These are phyloP conservation scores for Contarinia nasturtii DNA, from an alignment of 1,140 invertebrate species.

Conservation along the genomic window DNA sequence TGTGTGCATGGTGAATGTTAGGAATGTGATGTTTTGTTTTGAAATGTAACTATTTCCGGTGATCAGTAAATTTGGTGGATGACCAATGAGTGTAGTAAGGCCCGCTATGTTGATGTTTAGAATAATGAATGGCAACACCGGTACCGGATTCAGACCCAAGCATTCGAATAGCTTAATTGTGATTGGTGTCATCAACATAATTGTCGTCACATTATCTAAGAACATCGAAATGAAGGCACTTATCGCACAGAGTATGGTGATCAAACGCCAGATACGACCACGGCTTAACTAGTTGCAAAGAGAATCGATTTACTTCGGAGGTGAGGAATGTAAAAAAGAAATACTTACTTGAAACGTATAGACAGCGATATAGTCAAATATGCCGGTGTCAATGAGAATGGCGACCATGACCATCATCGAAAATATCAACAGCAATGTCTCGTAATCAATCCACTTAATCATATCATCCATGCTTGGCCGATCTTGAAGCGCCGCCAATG, in stretches of 20 bases:
- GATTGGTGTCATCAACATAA: constrained; percentile 57
- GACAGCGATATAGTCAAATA: constrained; percentile 62
- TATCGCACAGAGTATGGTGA: constrained; percentile 48
- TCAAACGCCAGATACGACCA: constrained; percentile 52
- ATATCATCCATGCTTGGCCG: constrained; percentile 48
- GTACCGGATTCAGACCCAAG: constrained; percentile 55
- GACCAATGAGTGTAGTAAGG: constrained; percentile 55
- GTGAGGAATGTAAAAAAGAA: no score
- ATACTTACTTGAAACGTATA: constrained; percentile 35
- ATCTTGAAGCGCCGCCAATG: constrained; percentile 43
- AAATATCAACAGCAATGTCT: constrained; percentile 58
- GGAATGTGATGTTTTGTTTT: constrained; percentile 41
- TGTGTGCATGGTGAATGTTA: constrained; percentile 48
- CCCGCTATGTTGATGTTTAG: constrained; percentile 67
- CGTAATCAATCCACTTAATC: constrained; percentile 59
- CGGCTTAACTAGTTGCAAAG: constrained; percentile 31
- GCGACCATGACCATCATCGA: constrained; percentile 72
- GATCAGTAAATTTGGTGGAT: constrained; percentile 50
- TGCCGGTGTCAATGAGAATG: constrained; percentile 57
- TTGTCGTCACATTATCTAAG: constrained; percentile 63
- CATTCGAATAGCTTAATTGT: constrained; percentile 58
- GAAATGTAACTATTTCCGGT: not conserved
- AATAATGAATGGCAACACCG: constrained; percentile 46
- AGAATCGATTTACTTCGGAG: no score
- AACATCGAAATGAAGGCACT: constrained; percentile 51